These are phyloP conservation scores for Styela clava DNA, from an alignment of 23 tunicate species.

Conservation along the genomic window DNA sequence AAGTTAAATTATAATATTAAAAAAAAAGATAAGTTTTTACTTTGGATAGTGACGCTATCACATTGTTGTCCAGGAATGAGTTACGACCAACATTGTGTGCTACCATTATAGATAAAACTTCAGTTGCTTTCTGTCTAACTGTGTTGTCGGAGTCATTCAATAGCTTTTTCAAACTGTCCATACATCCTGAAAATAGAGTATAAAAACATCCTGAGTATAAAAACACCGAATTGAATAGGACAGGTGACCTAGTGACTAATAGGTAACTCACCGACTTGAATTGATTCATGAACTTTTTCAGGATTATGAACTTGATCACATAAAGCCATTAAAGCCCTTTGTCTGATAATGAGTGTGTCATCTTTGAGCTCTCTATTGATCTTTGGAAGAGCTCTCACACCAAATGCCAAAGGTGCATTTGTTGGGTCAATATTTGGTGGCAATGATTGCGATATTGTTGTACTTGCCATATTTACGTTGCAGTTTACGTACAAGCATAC, in stretches of 20 bases:
- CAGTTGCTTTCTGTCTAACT: slow-evolving; percentile 68
- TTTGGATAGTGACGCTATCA: slow-evolving; percentile 46
- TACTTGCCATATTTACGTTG: slow-evolving; percentile 81
- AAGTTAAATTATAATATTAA: no score
- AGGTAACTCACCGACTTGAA: slow-evolving; percentile 46
- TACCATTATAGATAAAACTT: slow-evolving; percentile 61
- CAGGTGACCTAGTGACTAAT: no score
- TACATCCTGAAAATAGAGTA: slow-evolving; percentile 45
- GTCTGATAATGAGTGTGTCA: slow-evolving; percentile 50
- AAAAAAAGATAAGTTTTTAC: no score
- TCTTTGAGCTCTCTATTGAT: slow-evolving; percentile 62
- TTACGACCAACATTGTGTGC: slow-evolving; percentile 71
- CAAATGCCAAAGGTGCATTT: slow-evolving; percentile 80
- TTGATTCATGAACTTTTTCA: slow-evolving; percentile 75
- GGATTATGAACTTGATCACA: slow-evolving; percentile 75
- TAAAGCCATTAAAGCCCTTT: slow-evolving; percentile 70
- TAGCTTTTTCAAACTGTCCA: slow-evolving; percentile 61
- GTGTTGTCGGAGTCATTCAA: slow-evolving; percentile 69
- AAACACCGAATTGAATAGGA: no score
- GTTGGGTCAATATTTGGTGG: slow-evolving; percentile 88
- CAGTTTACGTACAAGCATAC: neutral
- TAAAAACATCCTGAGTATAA: no score
- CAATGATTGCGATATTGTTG: slow-evolving; percentile 55
- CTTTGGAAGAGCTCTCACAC: slow-evolving; percentile 64
- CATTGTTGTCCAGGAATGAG: slow-evolving; percentile 55